phyloP scores from a whole-genome alignment of 2,888 invertebrate genomes.

The Acronicta aceris region DNA sequence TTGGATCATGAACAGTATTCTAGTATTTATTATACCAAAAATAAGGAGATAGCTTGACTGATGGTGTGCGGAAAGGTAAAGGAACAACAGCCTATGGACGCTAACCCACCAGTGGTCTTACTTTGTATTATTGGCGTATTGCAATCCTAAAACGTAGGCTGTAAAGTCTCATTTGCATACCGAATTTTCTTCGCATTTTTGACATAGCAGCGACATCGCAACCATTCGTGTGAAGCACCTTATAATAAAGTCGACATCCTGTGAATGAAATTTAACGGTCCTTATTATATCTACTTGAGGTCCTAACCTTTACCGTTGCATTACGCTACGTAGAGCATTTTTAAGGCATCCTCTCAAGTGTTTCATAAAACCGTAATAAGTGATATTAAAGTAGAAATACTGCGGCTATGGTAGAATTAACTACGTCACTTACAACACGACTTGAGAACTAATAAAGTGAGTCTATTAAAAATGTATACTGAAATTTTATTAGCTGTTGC shows the following conservation, averaged over 20 bases:
- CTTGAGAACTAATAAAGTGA: slow-evolving; percentile 15
- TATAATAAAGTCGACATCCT: slow-evolving; percentile 19
- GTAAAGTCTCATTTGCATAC: not conserved
- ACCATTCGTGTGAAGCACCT: slow-evolving; percentile 18
- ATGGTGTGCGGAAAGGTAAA: no score
- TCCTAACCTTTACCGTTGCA: slow-evolving; percentile 20
- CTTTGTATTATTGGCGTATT: no score
- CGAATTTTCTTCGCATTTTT: not conserved
- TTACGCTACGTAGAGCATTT: slow-evolving; percentile 25
- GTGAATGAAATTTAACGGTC: slow-evolving; percentile 23
- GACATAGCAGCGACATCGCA: slow-evolving; percentile 6
- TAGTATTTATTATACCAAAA: no score
- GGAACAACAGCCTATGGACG: no score
- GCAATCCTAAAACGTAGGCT: no score
- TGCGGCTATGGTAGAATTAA: slow-evolving; percentile 2
- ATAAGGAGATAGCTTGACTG: no score
- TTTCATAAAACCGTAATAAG: slow-evolving; percentile 26
- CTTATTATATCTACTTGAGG: slow-evolving; percentile 12
- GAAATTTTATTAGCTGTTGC: slow-evolving; percentile 18
- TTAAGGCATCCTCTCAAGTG: slow-evolving; percentile 19
- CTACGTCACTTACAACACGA: slow-evolving; percentile 10
- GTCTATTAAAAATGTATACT: slow-evolving; percentile 12
- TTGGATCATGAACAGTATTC: no score
- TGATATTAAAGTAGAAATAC: slow-evolving; percentile 26
- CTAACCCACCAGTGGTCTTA: no score